Evolutionary conservation across 2,113 vertebrate species (phyloP), one percentile per base, ranked within the genome.

Genomic region (Xenopus borealis): DNA sequence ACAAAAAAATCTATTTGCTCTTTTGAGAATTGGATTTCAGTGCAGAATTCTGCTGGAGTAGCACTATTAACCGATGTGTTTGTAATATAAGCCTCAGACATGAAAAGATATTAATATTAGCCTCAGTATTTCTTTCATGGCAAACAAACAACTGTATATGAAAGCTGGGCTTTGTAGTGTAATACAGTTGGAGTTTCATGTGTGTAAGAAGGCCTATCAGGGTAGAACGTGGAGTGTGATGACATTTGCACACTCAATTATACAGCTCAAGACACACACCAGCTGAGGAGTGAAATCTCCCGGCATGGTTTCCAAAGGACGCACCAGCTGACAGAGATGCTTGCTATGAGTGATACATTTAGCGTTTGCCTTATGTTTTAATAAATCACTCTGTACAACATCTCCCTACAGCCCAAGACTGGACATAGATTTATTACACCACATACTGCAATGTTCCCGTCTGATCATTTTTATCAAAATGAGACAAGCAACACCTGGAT

Each of bases 401-500:
- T 50, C 67, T 76, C 74, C 74, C 74, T 33, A 64, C 61, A 64
- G 59, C 55, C 55, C 66, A 55, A 53, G 66, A 57, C 74, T 53
- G 67, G 74, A 76, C 74, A 44, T 76, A 76, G 74, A 76, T 76
- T 76, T 76, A 76, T 76, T 44, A 69, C 53, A 55, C 27, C 13
- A 20, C 46, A 70, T 23, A 45, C 61, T 45, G 74, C 30, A 76
- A 27, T 23, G 66, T 40, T 70, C 67, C 66, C 74, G 63, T 76
- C 74, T 76, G 66, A 76, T 76, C 67, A 70, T 64, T 59, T 76
- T 76, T 76, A 76, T 76, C 74, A 76, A 76, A 76, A 55, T 76
- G 58, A 64, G 74, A 76, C 66, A 76, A 33, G 67, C 74, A 76
- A 70, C 74, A 76, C 74, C 74, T 76, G 74, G 74, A 76, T 27